Base-by-base conservation (phyloP, 2,888 invertebrate species). In the Anticlea derivata region DNA sequence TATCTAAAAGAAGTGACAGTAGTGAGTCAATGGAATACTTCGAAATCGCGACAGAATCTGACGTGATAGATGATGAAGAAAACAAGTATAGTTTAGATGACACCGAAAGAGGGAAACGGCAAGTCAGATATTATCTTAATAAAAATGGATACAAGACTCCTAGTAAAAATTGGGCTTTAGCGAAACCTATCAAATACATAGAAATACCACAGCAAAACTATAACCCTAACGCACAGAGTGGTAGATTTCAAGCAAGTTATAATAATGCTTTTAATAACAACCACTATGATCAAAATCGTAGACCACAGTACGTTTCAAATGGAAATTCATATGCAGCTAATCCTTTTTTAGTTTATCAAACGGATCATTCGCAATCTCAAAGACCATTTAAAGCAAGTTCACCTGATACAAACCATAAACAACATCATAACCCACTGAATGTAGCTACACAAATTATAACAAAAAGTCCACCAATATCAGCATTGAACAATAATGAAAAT, bases 401-500 rank as follows among this genome's bases (percentile, higher is more conserved):
- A 58, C 80, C 79, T 12, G 86, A 73, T n/a, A 67, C 69, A 39
- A 79, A 70, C 50, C 76, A 75, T 63, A 78, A 75, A 49, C 53
- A 62, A 46, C 61, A 64, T 26, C 76, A 78, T 60, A 79, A 66
- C 57, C 77, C 80, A 23, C 60, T 76, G 26, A 83, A 82, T 66
- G 55, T 73, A 41, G 75, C 75, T 12, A 83, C 82, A 26, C 87
- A 84, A 68, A 81, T 85, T 34, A 92, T 93, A 31, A 91, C 92
- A 10, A 92, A 92, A 70, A 89, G 91, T 46, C 92, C 92, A 34
- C 92, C 91, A 26, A 86, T 92, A 49, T 92, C 92, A 17, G 83
- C 91, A 26, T 84, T 93, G 44, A 75, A 71, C 22, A 77, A 76
- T 37, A 80, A 79, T 60, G 78, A 79, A 55, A 84, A 84, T 51